phyloP scores from a whole-genome alignment of 2,888 invertebrate genomes.

The Monoplex corrugatus region DNA sequence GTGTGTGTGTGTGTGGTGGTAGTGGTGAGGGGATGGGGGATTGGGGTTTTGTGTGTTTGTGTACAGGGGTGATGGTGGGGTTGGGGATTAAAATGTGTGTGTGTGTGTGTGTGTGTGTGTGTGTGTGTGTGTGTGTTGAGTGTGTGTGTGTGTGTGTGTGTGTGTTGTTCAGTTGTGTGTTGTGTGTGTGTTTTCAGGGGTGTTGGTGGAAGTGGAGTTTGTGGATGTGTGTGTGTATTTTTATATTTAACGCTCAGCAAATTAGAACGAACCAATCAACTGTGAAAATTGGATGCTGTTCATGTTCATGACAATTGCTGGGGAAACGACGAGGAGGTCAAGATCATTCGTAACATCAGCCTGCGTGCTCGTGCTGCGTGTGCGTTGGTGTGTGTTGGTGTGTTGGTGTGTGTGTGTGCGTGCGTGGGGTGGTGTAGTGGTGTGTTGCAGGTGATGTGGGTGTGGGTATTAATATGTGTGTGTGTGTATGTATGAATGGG shows the following conservation, averaged over 20 bases:
- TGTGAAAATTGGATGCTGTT: too few relatives aligned
- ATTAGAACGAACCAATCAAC: too few relatives aligned
- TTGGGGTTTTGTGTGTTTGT: neutral
- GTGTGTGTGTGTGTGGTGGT: neutral
- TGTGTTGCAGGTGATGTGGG: neutral
- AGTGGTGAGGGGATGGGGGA: neutral
- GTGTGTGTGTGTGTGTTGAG: neutral
- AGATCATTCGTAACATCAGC: too few relatives aligned
- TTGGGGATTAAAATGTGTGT: neutral
- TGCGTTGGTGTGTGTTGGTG: neutral
- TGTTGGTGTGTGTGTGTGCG: slow-evolving; percentile 4
- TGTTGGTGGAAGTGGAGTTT: too few relatives aligned
- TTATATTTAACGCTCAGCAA: too few relatives aligned
- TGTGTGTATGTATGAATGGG: neutral
- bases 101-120: neutral
- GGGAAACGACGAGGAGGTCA: too few relatives aligned
- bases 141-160: neutral
- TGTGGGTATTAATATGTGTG: neutral
- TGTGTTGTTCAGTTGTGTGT: neutral
- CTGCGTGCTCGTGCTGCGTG: too few relatives aligned
- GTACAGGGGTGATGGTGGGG: neutral
- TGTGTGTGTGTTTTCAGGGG: too few relatives aligned
- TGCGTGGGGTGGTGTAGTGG: neutral
- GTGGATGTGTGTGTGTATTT: too few relatives aligned
- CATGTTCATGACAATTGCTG: too few relatives aligned